These are phyloP conservation scores for Nesidiocoris tenuis DNA, from an alignment of 2,888 invertebrate species.

Conservation along the genomic window DNA sequence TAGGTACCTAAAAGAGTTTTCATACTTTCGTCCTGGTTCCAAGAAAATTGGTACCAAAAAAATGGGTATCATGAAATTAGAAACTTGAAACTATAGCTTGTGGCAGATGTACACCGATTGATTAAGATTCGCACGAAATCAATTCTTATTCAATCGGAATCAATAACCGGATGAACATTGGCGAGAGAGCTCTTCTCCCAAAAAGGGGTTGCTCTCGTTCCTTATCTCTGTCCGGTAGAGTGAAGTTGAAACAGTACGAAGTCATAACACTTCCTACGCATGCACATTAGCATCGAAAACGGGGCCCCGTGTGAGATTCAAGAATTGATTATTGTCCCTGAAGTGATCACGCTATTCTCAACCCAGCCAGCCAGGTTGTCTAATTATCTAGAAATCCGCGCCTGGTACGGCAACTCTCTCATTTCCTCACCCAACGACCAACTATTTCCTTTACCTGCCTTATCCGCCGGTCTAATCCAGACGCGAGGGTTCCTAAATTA, in stretches of 20 bases:
- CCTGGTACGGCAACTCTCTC: constrained; percentile 32
- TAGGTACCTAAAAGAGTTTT: too few relatives aligned
- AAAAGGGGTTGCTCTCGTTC: not conserved
- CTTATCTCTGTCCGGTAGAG: constrained; percentile 7
- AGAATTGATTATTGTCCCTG: constrained; percentile 38
- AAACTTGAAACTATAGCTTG: too few relatives aligned
- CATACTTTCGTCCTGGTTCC: too few relatives aligned
- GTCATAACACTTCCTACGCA: not conserved
- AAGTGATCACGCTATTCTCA: constrained; percentile 38
- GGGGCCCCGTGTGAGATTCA: not conserved
- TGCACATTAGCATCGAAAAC: not conserved
- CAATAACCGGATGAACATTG: not conserved
- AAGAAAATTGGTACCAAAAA: too few relatives aligned
- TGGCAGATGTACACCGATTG: too few relatives aligned
- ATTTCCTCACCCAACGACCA: not conserved
- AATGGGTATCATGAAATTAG: too few relatives aligned
- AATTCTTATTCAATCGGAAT: constrained; percentile 9
- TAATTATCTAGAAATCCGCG: constrained; percentile 42
- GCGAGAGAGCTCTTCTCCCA: not conserved
- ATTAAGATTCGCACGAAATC: constrained; percentile 8
- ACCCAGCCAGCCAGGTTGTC: constrained; percentile 6
- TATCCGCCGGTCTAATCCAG: not conserved
- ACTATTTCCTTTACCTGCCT: not conserved
- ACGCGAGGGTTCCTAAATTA: constrained; percentile 24
- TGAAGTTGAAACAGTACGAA: constrained; percentile 8